These are phyloP conservation scores for Aphodius granarius DNA, from an alignment of 2,888 invertebrate species.

Conservation along the genomic window DNA sequence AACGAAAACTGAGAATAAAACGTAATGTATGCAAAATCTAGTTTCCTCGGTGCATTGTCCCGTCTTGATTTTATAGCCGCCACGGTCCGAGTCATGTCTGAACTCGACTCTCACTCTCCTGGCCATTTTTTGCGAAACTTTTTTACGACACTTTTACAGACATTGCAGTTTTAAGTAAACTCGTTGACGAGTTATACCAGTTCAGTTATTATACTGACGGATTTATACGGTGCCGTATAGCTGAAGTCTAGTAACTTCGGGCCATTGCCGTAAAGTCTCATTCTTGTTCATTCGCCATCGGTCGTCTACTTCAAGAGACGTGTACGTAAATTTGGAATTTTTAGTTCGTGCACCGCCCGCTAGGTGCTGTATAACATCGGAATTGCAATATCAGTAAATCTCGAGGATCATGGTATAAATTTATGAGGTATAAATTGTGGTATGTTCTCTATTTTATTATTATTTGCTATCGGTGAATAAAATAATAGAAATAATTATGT, in stretches of 20 bases:
- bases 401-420: neutral
- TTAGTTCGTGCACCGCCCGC: neutral
- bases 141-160: neutral
- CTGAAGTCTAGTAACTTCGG: neutral
- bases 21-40: neutral
- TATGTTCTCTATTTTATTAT: neutral
- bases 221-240: neutral
- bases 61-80: neutral
- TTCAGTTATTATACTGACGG: neutral
- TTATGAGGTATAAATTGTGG: neutral
- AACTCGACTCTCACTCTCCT: neutral
- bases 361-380: neutral
- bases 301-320: neutral
- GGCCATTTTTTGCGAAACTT: neutral
- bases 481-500: too few species aligned
- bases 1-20: neutral
- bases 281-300: neutral
- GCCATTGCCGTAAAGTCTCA: neutral
- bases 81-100: neutral
- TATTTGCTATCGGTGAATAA: too few species aligned
- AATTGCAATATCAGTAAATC: neutral
- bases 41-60: neutral
- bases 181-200: neutral
- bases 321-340: neutral
- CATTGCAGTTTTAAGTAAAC: neutral